A percentile compares a stretch with the other conserved stretches of the same genome.
phyloP scores from a whole-genome alignment of 2,797 vertebrate genomes.

The Gallirallus australis region DNA sequence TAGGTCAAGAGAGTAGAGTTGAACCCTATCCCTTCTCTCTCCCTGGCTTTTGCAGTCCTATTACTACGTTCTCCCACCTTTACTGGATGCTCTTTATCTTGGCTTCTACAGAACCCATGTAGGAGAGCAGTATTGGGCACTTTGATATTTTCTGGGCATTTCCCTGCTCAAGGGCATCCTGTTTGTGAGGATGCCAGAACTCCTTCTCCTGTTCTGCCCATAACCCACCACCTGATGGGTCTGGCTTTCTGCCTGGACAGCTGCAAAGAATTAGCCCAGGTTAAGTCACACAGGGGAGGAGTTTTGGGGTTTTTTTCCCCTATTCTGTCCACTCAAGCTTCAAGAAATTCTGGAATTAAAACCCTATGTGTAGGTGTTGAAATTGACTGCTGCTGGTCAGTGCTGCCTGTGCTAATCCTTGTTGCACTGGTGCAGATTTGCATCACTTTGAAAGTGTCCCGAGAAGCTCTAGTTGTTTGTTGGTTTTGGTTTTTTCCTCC shows the following conservation, averaged over 20 bases:
- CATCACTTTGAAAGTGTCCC: background rate
- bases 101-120: background rate
- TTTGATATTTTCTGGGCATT: slow-evolving; percentile 27
- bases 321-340: background rate
- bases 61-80: background rate
- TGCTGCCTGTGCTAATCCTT: background rate
- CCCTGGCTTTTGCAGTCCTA: background rate
- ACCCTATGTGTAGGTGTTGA: background rate
- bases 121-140: background rate
- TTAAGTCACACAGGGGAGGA: background rate
- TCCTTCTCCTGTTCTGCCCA: background rate
- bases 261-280: slow-evolving; percentile 35
- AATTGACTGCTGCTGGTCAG: background rate
- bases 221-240: slow-evolving; percentile 2
- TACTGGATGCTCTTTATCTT: background rate
- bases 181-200: slow-evolving; percentile 5
- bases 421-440: background rate
- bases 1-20: background rate
- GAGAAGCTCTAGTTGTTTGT: background rate
- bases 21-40: background rate
- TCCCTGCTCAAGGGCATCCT: slow-evolving; percentile 11
- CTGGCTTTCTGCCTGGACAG: slow-evolving; percentile 49
- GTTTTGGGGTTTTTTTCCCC: background rate
- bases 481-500: background rate
- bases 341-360: background rate